Evolutionary conservation across 2,888 invertebrate genomes (phyloP), one percentile per base, ranked within the genome.

Genomic region (Amblyteles armatorius): DNA sequence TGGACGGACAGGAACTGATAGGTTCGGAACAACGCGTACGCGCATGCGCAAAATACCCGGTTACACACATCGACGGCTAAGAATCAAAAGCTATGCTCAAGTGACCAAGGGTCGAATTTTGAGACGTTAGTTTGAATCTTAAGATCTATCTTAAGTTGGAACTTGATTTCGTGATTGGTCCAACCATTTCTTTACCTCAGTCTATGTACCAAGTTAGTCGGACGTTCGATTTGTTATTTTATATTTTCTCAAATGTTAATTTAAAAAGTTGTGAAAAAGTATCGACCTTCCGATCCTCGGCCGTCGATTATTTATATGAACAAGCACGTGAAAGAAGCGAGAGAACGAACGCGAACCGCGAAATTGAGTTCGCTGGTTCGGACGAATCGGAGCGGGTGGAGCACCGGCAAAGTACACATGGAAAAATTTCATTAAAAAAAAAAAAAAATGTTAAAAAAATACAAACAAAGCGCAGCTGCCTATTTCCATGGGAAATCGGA

Each of bases 1-100:
- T 16, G 57, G 50, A 26, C 13, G 5, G 63, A 48, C 22, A 67
- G 57, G 26, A 73, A 63, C 19, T 26, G 48, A 26, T 29, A 26
- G 48, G 60, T n/a, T 50, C 22, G 52, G 67, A 76, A 67, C 76
- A 77, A 55, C 40, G 63, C 2, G 11, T 65, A 48, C 48, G 29
- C 29, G 73, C n/a, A 33, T 22, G 60, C 29, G 26, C 16, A 36
- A 55, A 29, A 33, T 74, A 63, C 73, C 19, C 60, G 2, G 40
- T 44, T 48, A 29, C 29, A 40, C 40, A 40, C 19, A 63, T 63
- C 57, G 22, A 74, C 63, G 44, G 48, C 40, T 40, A 33, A 33
- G 33, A 33, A 33, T 33, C 9, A 40, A 40, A 40, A 40, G 40
- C 40, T 40, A 9, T 9, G 40, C 1, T 40, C 9, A 40, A 40